Evolutionary conservation across 2,797 vertebrate species (phyloP).

Genomic region (Pseudomugil gertrudae): DNA sequence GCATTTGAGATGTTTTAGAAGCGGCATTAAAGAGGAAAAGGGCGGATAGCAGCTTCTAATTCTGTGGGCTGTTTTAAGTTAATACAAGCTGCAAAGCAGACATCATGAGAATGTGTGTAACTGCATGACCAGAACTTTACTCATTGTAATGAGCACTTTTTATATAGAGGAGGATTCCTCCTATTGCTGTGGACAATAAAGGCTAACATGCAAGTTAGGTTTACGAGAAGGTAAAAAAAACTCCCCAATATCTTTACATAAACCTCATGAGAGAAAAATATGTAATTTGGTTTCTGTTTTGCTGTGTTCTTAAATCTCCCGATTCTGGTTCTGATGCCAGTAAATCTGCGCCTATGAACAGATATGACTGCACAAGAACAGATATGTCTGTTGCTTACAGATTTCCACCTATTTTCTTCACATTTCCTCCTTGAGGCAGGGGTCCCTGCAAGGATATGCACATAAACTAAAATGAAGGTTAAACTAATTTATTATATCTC

Average conservation of each 20-base stretch:
- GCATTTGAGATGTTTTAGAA: background rate
- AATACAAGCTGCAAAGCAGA: background rate
- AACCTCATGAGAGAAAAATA: background rate
- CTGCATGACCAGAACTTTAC: background rate
- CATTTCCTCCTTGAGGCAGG: slow-evolving; percentile 75
- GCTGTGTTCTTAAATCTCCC: slow-evolving; percentile 31
- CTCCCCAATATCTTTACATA: background rate
- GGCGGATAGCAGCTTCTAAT: background rate
- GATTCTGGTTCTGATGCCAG: slow-evolving; percentile 41
- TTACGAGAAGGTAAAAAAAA: background rate
- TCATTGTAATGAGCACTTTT: background rate
- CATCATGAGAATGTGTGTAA: background rate
- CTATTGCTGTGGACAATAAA: background rate
- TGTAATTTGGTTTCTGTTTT: background rate
- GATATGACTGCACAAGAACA: slow-evolving; percentile 59
- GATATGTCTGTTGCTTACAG: slow-evolving; percentile 71
- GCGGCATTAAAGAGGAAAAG: background rate
- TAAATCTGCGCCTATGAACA: slow-evolving; percentile 57
- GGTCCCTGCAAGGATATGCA: slow-evolving; percentile 74
- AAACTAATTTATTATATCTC: slow-evolving; percentile 59
- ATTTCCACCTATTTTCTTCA: slow-evolving; percentile 61
- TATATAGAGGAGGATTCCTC: background rate
- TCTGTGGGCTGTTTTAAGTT: background rate
- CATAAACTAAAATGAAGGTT: slow-evolving; percentile 78
- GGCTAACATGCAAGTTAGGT: background rate